A percentile compares a stretch with the other conserved stretches of the same genome.
Conservation (phyloP, 2,888 invertebrate species). For the Spialia ferax region DNA sequence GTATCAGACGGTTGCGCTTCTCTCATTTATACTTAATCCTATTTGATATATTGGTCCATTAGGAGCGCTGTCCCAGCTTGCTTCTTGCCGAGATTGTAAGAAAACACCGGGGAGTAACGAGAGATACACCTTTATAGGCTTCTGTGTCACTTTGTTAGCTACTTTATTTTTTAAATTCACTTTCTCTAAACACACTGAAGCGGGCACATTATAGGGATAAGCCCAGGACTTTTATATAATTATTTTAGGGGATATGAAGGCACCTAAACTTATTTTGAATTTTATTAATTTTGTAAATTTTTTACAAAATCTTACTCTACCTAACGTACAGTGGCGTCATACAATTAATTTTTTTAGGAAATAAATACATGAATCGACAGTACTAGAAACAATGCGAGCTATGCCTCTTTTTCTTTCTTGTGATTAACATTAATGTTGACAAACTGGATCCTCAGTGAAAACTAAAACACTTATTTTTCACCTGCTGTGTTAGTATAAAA, state of each 20-base stretch:
- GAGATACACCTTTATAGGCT: conserved; percentile 63
- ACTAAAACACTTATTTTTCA: background rate
- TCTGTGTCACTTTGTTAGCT: conserved; percentile 50
- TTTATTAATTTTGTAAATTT: too few species aligned
- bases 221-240: background rate
- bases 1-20: conserved; percentile 70
- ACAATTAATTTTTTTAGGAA: too few species aligned
- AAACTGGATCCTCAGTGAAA: background rate
- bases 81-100: conserved; percentile 73
- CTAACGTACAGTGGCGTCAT: too few species aligned
- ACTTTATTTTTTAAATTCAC: conserved; percentile 42
- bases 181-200: conserved; percentile 43
- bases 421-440: background rate
- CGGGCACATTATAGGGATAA: conserved; percentile 43
- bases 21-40: conserved; percentile 82
- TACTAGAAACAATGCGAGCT: too few species aligned
- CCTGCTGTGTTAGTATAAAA: conserved; percentile 22
- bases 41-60: conserved; percentile 83
- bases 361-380: too few species aligned
- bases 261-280: too few species aligned
- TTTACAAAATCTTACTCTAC: too few species aligned
- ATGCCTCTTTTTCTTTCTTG: too few species aligned
- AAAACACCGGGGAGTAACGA: conserved; percentile 65
- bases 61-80: conserved; percentile 72
- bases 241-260: too few species aligned